A percentile compares a stretch with the other conserved stretches of the same genome.
phyloP scores from a whole-genome alignment of 2,888 invertebrate genomes.

The Schizaphis graminum region DNA sequence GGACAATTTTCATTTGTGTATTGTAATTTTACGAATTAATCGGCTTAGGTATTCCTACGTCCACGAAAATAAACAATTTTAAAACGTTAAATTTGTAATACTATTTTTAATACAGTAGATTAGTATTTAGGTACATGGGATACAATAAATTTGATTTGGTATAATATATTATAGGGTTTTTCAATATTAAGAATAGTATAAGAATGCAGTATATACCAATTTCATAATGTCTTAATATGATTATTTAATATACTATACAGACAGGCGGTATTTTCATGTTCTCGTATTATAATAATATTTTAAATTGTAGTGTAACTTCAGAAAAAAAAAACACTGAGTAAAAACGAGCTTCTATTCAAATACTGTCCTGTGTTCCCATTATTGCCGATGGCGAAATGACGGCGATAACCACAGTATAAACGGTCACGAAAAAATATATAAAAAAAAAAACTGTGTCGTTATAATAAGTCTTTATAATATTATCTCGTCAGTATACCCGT shows the following conservation, averaged over 20 bases:
- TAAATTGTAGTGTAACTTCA: neutral
- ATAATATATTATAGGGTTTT: neutral
- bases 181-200: neutral
- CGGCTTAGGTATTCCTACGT: too few species aligned
- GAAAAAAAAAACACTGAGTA: neutral
- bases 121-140: too few species aligned
- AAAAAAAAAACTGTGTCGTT: slow-evolving; percentile 3
- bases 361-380: neutral
- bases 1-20: too few species aligned
- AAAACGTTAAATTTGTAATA: too few species aligned
- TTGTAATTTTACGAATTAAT: too few species aligned
- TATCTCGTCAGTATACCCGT: slow-evolving; percentile 51
- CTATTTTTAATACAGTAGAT: too few species aligned
- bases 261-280: neutral
- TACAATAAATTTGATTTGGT: neutral
- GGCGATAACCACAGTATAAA: neutral
- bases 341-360: neutral
- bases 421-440: neutral
- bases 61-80: too few species aligned
- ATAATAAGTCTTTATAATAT: slow-evolving; percentile 23
- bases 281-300: neutral
- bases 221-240: neutral
- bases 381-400: neutral
- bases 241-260: neutral
- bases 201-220: neutral